Evolutionary conservation across 2,113 vertebrate genomes (phyloP).

Genomic region (Chionomys nivalis): DNA sequence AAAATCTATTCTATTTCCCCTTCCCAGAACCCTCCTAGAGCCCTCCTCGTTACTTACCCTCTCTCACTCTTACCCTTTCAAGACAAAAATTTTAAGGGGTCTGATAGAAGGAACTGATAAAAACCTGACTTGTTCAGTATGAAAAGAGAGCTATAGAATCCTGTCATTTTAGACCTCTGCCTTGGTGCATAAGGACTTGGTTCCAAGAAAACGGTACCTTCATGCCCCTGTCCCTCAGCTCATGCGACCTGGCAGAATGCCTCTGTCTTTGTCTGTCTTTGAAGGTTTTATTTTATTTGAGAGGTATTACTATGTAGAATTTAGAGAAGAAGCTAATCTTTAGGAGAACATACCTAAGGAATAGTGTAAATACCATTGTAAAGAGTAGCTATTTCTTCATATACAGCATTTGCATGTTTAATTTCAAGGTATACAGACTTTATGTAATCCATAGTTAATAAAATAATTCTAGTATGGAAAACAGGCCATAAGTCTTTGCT

Average conservation of each 20-base stretch:
- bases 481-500: neutral
- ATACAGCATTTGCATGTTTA: neutral
- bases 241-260: neutral
- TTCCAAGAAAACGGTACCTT: neutral
- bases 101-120: neutral
- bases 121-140: neutral
- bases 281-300: neutral
- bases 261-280: neutral
- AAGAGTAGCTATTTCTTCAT: neutral
- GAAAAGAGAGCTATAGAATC: neutral
- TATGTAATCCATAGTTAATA: neutral
- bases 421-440: slow-evolving; percentile 43
- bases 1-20: neutral
- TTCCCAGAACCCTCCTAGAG: neutral
- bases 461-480: slow-evolving; percentile 18
- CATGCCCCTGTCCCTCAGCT: neutral
- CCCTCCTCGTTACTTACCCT: neutral
- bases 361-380: neutral
- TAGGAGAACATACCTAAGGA: neutral
- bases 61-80: neutral
- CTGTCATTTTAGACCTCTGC: neutral
- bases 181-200: neutral
- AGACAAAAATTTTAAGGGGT: neutral
- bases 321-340: neutral
- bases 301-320: neutral